Conservation (phyloP, 2,888 invertebrate genomes). For the Nemapogon koenigi region DNA sequence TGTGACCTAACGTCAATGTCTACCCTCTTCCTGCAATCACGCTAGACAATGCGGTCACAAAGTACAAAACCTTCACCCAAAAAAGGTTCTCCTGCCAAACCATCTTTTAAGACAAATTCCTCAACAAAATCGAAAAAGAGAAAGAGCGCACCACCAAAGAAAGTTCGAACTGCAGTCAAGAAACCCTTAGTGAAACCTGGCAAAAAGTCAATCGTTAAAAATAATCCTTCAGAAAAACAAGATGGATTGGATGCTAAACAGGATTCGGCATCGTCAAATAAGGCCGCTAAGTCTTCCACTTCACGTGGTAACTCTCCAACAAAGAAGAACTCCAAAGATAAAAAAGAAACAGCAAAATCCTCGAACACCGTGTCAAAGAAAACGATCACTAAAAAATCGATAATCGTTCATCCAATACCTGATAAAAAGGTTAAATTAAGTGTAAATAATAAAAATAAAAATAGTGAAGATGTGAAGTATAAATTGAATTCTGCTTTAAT, state of each 20-base stretch:
- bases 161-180: conserved; percentile 34
- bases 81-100: conserved; percentile 47
- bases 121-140: conserved; percentile 35
- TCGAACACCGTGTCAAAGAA: conserved; percentile 22
- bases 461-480: conserved; percentile 40
- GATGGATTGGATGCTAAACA: conserved; percentile 27
- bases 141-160: conserved; percentile 36
- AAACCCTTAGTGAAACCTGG: conserved; percentile 33
- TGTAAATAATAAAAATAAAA: conserved; percentile 19
- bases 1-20: conserved; percentile 48
- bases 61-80: conserved; percentile 50
- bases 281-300: conserved; percentile 28
- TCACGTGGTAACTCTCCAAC: conserved; percentile 33
- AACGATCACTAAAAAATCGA: conserved; percentile 19
- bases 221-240: conserved; percentile 27
- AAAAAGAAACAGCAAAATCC: conserved; percentile 41
- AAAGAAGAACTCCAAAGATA: conserved; percentile 43
- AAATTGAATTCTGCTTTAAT: conserved; percentile 42
- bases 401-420: conserved; percentile 9
- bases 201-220: conserved; percentile 35
- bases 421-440: conserved; percentile 13
- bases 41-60: conserved; percentile 57
- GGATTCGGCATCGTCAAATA: conserved; percentile 26
- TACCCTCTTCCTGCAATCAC: conserved; percentile 35
- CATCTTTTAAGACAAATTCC: conserved; percentile 34